Evolutionary conservation across 2,113 vertebrate species (phyloP).

Genomic region (Tragelaphus scriptus): DNA sequence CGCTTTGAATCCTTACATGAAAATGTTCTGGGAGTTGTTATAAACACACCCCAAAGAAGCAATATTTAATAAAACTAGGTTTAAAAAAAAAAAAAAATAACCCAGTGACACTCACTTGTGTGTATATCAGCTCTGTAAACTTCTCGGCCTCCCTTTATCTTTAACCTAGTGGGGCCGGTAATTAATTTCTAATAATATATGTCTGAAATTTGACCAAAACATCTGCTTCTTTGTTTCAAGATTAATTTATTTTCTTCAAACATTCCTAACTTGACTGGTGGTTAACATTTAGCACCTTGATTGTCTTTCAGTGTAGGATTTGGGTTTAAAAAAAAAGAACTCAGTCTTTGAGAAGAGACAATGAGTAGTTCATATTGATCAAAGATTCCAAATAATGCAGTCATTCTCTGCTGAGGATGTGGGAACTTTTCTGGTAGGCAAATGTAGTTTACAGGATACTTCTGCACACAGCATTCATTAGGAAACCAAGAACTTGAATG

Average conservation of each 20-base stretch:
- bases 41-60: constrained; percentile 89
- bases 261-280: constrained; percentile 38
- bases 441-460: constrained; percentile 48
- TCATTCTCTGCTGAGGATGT: constrained; percentile 21
- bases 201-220: constrained; percentile 60
- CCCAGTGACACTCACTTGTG: constrained; percentile 59
- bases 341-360: constrained; percentile 50
- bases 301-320: constrained; percentile 54
- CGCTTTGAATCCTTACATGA: constrained; percentile 88
- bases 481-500: constrained; percentile 39
- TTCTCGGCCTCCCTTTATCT: constrained; percentile 58
- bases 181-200: constrained; percentile 38
- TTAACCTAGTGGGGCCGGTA: constrained; percentile 56
- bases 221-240: constrained; percentile 51
- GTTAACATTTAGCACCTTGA: constrained; percentile 20
- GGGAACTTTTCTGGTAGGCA: constrained; percentile 33
- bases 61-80: constrained; percentile 97
- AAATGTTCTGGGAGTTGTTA: constrained; percentile 86
- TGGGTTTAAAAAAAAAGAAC: background rate
- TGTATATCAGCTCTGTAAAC: constrained; percentile 65
- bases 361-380: background rate
- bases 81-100: constrained; percentile 28
- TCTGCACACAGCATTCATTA: constrained; percentile 48
- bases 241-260: constrained; percentile 56
- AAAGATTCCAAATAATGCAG: constrained; percentile 10